Percentiles rank a stretch among this genome's conserved stretches.
Evolutionary conservation across 2,888 invertebrate genomes (phyloP).

Genomic region (Thera britannica): DNA sequence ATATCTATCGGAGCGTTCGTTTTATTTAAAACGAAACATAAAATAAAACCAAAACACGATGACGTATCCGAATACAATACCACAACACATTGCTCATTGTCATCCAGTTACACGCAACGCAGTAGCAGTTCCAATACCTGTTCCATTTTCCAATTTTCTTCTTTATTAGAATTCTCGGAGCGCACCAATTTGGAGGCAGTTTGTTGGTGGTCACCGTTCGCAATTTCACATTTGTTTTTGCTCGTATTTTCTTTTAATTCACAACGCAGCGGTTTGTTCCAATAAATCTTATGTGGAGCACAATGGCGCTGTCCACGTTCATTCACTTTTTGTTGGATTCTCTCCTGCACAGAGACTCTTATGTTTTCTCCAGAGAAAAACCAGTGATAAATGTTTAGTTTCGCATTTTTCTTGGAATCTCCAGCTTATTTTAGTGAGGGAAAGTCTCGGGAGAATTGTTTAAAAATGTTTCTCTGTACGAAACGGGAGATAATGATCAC

Average conservation of each 20-base stretch:
- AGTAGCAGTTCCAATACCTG: slow-evolving; percentile 47
- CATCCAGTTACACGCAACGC: slow-evolving; percentile 37
- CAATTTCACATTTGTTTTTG: slow-evolving; percentile 58
- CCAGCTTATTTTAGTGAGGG: slow-evolving; percentile 19
- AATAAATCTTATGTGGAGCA: slow-evolving; percentile 63
- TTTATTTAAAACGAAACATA: slow-evolving; percentile 5
- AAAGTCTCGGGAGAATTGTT: slow-evolving; percentile 17
- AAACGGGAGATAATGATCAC: slow-evolving; percentile 17
- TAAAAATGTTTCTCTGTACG: slow-evolving; percentile 21
- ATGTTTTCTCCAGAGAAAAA: slow-evolving; percentile 42
- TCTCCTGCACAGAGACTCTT: slow-evolving; percentile 39
- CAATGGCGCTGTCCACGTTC: slow-evolving; percentile 55
- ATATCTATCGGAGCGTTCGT: neutral
- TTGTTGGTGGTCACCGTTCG: slow-evolving; percentile 55
- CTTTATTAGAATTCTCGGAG: slow-evolving; percentile 60
- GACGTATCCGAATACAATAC: slow-evolving; percentile 23
- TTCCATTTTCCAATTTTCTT: slow-evolving; percentile 61
- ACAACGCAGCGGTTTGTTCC: slow-evolving; percentile 53
- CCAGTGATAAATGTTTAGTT: slow-evolving; percentile 47
- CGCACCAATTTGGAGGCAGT: slow-evolving; percentile 55
- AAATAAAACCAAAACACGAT: slow-evolving; percentile 15
- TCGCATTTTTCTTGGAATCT: slow-evolving; percentile 40
- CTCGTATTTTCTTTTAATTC: slow-evolving; percentile 61
- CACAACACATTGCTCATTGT: slow-evolving; percentile 34
- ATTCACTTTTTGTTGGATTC: slow-evolving; percentile 56